Conservation (phyloP, 2,113 vertebrate species). For the Catharus bicknelli region DNA sequence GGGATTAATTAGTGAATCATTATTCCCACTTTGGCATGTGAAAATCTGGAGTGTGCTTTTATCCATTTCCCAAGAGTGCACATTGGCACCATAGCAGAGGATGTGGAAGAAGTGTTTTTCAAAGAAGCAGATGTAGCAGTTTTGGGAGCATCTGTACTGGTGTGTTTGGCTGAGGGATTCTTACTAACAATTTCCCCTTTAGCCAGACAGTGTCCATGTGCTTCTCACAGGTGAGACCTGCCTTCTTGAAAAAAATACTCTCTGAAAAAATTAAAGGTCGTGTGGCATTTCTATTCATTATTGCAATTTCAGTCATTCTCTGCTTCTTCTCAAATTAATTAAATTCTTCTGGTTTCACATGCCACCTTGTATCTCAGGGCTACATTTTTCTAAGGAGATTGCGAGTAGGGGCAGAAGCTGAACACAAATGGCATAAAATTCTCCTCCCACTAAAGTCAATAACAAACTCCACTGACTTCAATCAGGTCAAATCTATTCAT, state of each 20-base stretch:
- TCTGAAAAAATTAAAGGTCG: background rate
- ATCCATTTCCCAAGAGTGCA: constrained; percentile 57
- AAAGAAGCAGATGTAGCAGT: constrained; percentile 66
- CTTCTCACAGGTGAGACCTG: constrained; percentile 17
- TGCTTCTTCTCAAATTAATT: background rate
- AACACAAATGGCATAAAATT: background rate
- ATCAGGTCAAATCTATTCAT: background rate
- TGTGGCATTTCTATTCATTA: background rate
- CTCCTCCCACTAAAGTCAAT: background rate
- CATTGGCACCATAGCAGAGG: constrained; percentile 59
- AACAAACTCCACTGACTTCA: background rate
- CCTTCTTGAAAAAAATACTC: background rate
- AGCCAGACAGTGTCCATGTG: background rate
- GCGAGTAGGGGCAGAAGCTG: background rate
- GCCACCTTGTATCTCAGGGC: background rate
- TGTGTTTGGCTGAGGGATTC: background rate
- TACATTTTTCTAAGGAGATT: background rate
- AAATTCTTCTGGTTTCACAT: background rate
- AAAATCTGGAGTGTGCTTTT: constrained; percentile 58
- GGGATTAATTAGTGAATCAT: constrained; percentile 65
- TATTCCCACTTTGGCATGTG: constrained; percentile 62
- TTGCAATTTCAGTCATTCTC: background rate
- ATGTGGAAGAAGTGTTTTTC: constrained; percentile 64
- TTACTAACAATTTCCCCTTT: background rate
- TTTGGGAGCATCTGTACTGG: constrained; percentile 29